These are phyloP conservation scores for Eurytoma adleriae DNA, from an alignment of 2,888 invertebrate species.

Conservation along the genomic window DNA sequence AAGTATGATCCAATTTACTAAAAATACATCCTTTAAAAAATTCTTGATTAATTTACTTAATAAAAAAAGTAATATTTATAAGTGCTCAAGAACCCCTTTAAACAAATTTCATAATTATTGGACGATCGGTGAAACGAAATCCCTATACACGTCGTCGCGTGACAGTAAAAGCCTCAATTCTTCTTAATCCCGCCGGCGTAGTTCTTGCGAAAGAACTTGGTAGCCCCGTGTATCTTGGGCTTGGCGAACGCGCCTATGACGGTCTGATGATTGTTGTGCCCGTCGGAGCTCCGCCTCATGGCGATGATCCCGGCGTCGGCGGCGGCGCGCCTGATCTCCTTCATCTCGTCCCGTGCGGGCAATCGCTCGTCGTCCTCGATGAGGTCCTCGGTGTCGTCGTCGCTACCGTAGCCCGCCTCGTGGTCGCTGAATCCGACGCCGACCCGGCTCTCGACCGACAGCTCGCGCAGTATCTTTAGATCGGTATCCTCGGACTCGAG, in stretches of 20 bases:
- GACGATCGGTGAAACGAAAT: slow-evolving; percentile 5
- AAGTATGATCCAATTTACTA: too few relatives aligned
- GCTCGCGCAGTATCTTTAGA: slow-evolving; percentile 35
- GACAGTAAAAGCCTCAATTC: slow-evolving; percentile 23
- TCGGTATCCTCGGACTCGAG: slow-evolving; percentile 63
- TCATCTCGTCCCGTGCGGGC: background rate
- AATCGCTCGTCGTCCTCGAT: slow-evolving; percentile 38
- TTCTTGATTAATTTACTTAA: too few relatives aligned
- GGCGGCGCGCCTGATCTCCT: background rate
- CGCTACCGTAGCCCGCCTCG: slow-evolving; percentile 42
- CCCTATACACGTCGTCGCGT: background rate
- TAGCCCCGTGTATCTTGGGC: slow-evolving; percentile 50
- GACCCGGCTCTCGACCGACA: slow-evolving; percentile 15
- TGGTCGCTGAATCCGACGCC: slow-evolving; percentile 39
- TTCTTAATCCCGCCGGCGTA: slow-evolving; percentile 36
- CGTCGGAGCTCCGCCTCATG: slow-evolving; percentile 10
- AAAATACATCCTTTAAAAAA: too few relatives aligned
- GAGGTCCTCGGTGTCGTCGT: slow-evolving; percentile 54
- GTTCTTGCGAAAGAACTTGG: slow-evolving; percentile 54
- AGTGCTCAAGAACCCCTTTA: too few relatives aligned
- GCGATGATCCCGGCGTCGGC: slow-evolving; percentile 34
- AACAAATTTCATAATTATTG: too few relatives aligned
- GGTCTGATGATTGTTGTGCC: slow-evolving; percentile 32
- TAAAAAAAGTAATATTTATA: too few relatives aligned
- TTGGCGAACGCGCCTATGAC: slow-evolving; percentile 44